Base-by-base conservation (phyloP, 1,140 invertebrate genomes). In the Gonatopus flavifemur region DNA sequence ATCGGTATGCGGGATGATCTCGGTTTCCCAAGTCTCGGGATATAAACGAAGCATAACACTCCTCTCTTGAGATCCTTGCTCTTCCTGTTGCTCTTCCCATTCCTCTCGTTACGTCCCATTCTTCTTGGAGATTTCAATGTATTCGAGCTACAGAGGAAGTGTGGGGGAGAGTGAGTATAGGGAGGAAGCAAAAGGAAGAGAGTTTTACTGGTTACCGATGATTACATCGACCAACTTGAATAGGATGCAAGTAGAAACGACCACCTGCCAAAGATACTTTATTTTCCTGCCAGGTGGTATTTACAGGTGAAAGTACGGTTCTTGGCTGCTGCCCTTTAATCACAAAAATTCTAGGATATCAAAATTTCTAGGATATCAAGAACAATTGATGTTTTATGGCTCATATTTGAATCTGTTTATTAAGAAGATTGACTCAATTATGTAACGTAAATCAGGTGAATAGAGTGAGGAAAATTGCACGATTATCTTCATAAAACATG, bases 41-140 rank as follows among this genome's bases (percentile, higher is more conserved):
- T 55, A 32, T n/a, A n/a, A n/a, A n/a, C 33, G 30, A 46, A 28
- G 28, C 52, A 55, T 60, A 55, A 59, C 59, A 60, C 31, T 59
- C 52, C 41, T 31, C 30, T 60, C 32, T 28, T 19, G 25, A 38
- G 42, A 51, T 59, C 32, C 33, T 33, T 46, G n/a, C 20, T 41
- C 13, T 25, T n/a, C 20, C 18, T 30, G 20, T n/a, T n/a, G n/a
- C n/a, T n/a, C 31, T 15, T 43, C 30, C 16, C 28, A 28, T 24
- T 19, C 32, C 41, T 39, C 53, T 47, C 31, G 35, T 51, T 59
- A 49, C 20, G 31, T 55, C 42, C 30, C 30, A 42, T 18, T 33
- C 31, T 28, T n/a, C n/a, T n/a, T n/a, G n/a, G n/a, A n/a, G n/a
- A n/a, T n/a, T n/a, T 36, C 19, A 54, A 33, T 33, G 30, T 39